Evolutionary conservation across 1,140 invertebrate species (phyloP), one percentile per base, ranked within the genome.

Genomic region (Drosophila teissieri): DNA sequence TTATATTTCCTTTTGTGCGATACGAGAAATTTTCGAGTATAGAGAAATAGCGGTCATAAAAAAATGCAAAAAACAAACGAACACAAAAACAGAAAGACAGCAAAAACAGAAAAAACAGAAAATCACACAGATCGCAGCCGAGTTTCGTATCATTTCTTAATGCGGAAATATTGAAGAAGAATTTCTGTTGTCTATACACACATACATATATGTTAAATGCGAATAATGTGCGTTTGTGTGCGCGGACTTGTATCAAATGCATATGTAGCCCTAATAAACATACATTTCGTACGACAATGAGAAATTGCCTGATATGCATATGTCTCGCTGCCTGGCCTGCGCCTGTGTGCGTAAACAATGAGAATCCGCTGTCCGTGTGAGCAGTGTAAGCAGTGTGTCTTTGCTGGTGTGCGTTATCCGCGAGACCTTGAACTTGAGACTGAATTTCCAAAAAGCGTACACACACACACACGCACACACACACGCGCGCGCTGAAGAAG

Each of bases 401-500:
- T 27, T 44, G 53, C 10, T 72, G 54, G 63, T 75, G 61, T 55
- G 58, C 60, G 80, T 70, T 78, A 91, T 91, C 85, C 90, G 85
- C 83, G 90, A 91, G 90, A 91, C 90, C 90, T 91, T 91, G 90
- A 91, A 91, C 90, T 91, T 91, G 90, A 91, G 90, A 91, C 90
- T 91, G 91, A 91, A 91, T 91, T 91, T 91, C 90, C 90, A 91
- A 91, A 91, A 91, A 89, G 84, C 84, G 73, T 55, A 90, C 80
- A 48, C 65, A 73, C 44, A 55, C 57, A 60, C 40, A 57, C 42
- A 72, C 54, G 68, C 60, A 58, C 54, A 73, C 46, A 62, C 46
- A 57, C 55, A 65, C 22, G 45, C n/a, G 8, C 8, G 10, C 24
- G 42, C 54, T 53, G 60, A 72, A 76, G 57, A 77, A 78, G 51